Percentiles rank a stretch among this genome's conserved stretches.
Evolutionary conservation across 2,113 vertebrate species (phyloP).

Genomic region (Ammodytes marinus): DNA sequence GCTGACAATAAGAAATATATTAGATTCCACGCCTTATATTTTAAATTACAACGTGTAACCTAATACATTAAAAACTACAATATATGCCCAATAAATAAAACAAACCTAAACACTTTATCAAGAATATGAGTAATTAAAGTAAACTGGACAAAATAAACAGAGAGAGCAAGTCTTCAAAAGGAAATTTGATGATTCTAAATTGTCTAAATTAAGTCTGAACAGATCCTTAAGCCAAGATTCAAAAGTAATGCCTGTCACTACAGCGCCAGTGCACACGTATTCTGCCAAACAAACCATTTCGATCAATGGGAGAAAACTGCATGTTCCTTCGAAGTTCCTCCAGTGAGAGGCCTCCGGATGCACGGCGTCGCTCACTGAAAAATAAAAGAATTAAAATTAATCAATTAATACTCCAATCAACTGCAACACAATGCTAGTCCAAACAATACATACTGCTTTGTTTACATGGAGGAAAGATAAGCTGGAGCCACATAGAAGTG

Average conservation of each 20-base stretch:
- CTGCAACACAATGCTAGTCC: slow-evolving; percentile 13
- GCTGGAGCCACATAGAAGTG: slow-evolving; percentile 34
- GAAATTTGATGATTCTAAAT: too few relatives aligned
- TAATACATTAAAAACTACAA: too few relatives aligned
- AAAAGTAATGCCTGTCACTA: not conserved
- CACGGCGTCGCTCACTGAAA: slow-evolving; percentile 83
- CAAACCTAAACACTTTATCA: too few relatives aligned
- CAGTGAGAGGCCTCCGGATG: slow-evolving; percentile 87
- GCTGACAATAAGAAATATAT: not conserved
- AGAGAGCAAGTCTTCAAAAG: too few relatives aligned
- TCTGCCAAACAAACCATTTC: slow-evolving; percentile 87
- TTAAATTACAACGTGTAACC: not conserved
- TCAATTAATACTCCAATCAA: not conserved
- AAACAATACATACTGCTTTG: slow-evolving; percentile 10
- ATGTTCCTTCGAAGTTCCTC: slow-evolving; percentile 91
- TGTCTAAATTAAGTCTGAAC: not conserved
- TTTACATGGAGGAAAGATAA: slow-evolving; percentile 48
- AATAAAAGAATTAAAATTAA: slow-evolving; percentile 20
- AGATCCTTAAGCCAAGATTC: not conserved
- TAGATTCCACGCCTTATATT: not conserved
- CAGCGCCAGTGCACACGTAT: not conserved
- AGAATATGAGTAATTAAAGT: too few relatives aligned
- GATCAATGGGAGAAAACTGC: slow-evolving; percentile 89
- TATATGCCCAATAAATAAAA: too few relatives aligned
- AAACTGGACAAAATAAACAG: not conserved